Conservation (phyloP, 1,140 invertebrate genomes). For the Asbolus verrucosus region DNA sequence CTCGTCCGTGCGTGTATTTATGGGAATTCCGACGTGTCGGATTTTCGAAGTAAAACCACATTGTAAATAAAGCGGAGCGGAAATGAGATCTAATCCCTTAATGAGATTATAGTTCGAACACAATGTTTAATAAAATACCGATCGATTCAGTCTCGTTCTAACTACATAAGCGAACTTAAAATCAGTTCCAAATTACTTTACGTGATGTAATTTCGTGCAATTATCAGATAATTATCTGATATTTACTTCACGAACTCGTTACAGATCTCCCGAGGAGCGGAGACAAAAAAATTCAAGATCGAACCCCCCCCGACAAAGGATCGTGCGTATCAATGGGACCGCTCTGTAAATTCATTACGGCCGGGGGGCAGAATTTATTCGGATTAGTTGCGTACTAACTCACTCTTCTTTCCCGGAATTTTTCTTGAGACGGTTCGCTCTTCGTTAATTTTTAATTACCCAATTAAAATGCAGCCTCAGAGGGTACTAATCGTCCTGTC, state of each 20-base stretch:
- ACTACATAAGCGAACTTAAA: slow-evolving; percentile 20
- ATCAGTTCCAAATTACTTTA: slow-evolving; percentile 38
- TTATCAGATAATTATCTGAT: slow-evolving; percentile 38
- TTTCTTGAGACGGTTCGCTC: too few relatives aligned
- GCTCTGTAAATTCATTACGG: neutral
- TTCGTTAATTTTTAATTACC: too few relatives aligned
- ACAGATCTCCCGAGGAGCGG: slow-evolving; percentile 9
- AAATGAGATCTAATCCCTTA: slow-evolving; percentile 32
- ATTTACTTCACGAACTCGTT: slow-evolving; percentile 32
- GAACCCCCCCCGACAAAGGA: slow-evolving; percentile 5
- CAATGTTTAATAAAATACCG: slow-evolving; percentile 38
- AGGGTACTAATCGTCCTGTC: too few relatives aligned
- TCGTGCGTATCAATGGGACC: neutral
- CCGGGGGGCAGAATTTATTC: neutral
- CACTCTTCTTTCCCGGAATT: too few relatives aligned
- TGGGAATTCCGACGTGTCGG: neutral
- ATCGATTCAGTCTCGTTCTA: slow-evolving; percentile 19
- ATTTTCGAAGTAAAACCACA: neutral
- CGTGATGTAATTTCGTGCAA: slow-evolving; percentile 36
- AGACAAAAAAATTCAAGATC: neutral
- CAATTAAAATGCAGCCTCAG: too few relatives aligned
- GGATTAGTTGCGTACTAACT: slow-evolving; percentile 5
- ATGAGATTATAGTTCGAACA: slow-evolving; percentile 33
- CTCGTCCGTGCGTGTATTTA: neutral
- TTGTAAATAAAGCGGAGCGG: slow-evolving; percentile 13